Base-by-base conservation (phyloP, 2,888 invertebrate species). In the Cerastis rubricosa region DNA sequence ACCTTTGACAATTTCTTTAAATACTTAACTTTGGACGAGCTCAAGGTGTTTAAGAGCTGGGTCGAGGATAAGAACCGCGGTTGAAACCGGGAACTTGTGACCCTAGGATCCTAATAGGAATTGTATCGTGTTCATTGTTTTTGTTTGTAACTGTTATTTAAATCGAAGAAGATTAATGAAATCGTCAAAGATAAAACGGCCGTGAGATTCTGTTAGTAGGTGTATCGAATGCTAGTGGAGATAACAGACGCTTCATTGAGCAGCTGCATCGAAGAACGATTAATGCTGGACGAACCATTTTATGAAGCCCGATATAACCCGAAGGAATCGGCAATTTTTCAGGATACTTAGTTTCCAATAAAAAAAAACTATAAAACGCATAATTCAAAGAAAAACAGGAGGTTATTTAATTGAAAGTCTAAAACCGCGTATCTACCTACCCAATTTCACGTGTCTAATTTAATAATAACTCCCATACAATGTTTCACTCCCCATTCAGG, bases 191-290 rank as follows among this genome's bases (percentile, higher is more conserved):
- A 76, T 43, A 66, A 63, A 47, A 40, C 5, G 49, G 17, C 2
- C 11, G 14, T 19, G 14, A 49, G 17, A 40, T 64, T 25, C 14
- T 76, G 29, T 59, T 76, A 35, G 14, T 57, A 47, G 29, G 49
- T 43, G 8, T 69, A 45, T 45, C 69, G 19, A 49, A 43, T 43
- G n/a, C 47, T 8, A 61, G n/a, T 61, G n/a, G 3, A 67, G 40
- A 76, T 47, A 73, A 66, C 57, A 59, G 29, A 25, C 8, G 25
- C 54, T 45, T 45, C 12, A 66, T 35, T 63, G n/a, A 74, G 19
- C 17, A 54, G 43, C 63, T 63, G 74, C 74, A 75, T 43, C 47
- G 29, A 25, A 25, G 3, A 29, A 75, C 19, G 9, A 59, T 59
- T 49, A 76, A 40, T 59, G n/a, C 8, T 43, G n/a, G 43, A 67